Evolutionary conservation across 2,113 vertebrate species (phyloP).

Genomic region (Neoarius graeffei): DNA sequence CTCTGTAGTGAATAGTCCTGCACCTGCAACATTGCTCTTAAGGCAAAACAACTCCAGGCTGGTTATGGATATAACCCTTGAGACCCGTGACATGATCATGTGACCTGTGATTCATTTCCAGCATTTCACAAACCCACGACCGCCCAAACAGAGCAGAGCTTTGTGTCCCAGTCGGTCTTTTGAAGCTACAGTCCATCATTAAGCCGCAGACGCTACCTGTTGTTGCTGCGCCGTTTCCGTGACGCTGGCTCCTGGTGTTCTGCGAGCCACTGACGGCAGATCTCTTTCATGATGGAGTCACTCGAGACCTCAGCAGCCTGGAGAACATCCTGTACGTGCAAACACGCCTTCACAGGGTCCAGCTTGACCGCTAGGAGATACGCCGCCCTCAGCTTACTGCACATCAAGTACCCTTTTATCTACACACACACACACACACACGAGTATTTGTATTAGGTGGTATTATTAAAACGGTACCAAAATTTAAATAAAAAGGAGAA

Average conservation of each 20-base stretch:
- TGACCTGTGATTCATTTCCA: constrained; percentile 47
- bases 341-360: constrained; percentile 77
- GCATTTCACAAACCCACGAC: background rate
- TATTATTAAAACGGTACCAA: background rate
- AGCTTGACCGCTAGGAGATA: constrained; percentile 92
- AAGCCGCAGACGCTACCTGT: constrained; percentile 55
- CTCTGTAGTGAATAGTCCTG: background rate
- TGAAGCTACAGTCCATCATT: background rate
- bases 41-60: background rate
- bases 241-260: constrained; percentile 76
- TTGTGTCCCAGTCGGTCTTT: background rate
- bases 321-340: constrained; percentile 83
- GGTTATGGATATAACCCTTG: background rate
- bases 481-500: background rate
- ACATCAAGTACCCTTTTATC: constrained; percentile 89
- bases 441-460: background rate
- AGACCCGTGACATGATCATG: constrained; percentile 1
- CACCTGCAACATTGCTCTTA: background rate
- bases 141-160: background rate
- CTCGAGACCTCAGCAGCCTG: constrained; percentile 78
- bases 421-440: constrained; percentile 56
- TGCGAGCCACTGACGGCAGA: constrained; percentile 90
- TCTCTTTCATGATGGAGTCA: constrained; percentile 86
- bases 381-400: constrained; percentile 88
- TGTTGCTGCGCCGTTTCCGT: constrained; percentile 59